Conservation (phyloP, 2,888 invertebrate species). For the Cantharis nigra region DNA sequence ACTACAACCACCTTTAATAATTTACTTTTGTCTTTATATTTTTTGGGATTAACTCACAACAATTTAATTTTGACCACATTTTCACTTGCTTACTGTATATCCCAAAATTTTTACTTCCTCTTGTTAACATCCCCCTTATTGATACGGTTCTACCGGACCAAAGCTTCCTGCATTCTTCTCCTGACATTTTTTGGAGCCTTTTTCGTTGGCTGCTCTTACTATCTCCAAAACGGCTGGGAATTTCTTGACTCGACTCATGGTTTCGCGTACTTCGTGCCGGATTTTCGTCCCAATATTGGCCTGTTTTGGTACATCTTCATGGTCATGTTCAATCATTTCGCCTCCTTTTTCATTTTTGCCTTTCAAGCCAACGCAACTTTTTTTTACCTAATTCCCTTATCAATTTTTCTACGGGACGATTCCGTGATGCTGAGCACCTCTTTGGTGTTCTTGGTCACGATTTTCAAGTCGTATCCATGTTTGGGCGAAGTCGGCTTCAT, state of each 20-base stretch:
- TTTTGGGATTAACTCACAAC: slow-evolving; percentile 71
- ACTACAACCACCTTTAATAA: slow-evolving; percentile 91
- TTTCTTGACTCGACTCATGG: slow-evolving; percentile 56
- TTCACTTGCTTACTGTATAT: slow-evolving; percentile 77
- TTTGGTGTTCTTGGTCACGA: slow-evolving; percentile 78
- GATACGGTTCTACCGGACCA: slow-evolving; percentile 63
- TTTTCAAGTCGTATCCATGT: slow-evolving; percentile 97
- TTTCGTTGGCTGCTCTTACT: slow-evolving; percentile 8
- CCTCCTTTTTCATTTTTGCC: slow-evolving; percentile 90
- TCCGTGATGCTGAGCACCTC: slow-evolving; percentile 81
- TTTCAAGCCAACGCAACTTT: slow-evolving; percentile 95
- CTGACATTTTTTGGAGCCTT: background rate
- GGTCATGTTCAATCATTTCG: slow-evolving; percentile 99
- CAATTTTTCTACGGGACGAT: slow-evolving; percentile 75
- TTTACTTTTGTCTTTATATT: slow-evolving; percentile 73
- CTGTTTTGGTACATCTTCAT: slow-evolving; percentile 99
- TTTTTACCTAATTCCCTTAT: slow-evolving; percentile 87
- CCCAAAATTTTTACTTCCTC: slow-evolving; percentile 82
- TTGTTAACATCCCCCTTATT: slow-evolving; percentile 83
- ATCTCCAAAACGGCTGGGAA: slow-evolving; percentile 37
- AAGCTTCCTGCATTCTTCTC: slow-evolving; percentile 5
- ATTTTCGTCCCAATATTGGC: slow-evolving; percentile 95
- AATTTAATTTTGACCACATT: slow-evolving; percentile 65
- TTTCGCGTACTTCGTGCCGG: slow-evolving; percentile 85
- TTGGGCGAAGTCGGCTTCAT: slow-evolving; percentile 94